Evolutionary conservation across 2,888 invertebrate species (phyloP), one percentile per base, ranked within the genome.

Genomic region (Himalopsyche tibetana): DNA sequence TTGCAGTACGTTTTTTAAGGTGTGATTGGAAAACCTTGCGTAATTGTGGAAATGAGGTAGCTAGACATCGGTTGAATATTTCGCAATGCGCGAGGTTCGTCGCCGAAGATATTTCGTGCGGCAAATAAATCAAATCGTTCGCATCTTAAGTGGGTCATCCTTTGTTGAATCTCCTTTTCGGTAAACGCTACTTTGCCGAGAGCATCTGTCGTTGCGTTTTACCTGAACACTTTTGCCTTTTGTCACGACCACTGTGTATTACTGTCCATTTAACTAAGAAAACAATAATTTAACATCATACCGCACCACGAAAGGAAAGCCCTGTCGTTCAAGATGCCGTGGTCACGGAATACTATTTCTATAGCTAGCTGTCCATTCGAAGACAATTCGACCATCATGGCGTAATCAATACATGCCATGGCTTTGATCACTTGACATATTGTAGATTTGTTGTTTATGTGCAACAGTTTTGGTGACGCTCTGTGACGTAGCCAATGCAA

Each of bases 81-180:
- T 74, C 74, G 74, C 74, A 74, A 74, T 5, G 6, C 74, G 74
- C 74, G 36, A 19, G 3, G 74, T 74, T 74, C 74, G 74, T 74
- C 74, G 74, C 36, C 74, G 74, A 74, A 74, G 74, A 74, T 74
- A 74, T 74, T 63, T 74, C 74, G 74, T 74, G 74, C 74, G 74
- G 74, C 74, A 74, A 38, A 74, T 74, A 38, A 74, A 74, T 74
- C 74, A 74, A 74, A 74, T 74, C 74, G 36, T 38, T 38, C 74
- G 36, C 38, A 36, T 36, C 36, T 74, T 15, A 74, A 74, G 74
- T 74, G 74, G 74, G 74, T 74, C 74, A 74, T 74, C 74, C 74
- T 74, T 74, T 74, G 74, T 74, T 36, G 74, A 74, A 74, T 74
- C 74, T 74, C 74, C 74, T 74, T 74, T 74, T 74, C 38, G 74